Percentiles rank a stretch among this genome's conserved stretches.
These are phyloP conservation scores for Pelvicachromis taeniatus DNA, from an alignment of 2,113 vertebrate species.

Conservation along the genomic window DNA sequence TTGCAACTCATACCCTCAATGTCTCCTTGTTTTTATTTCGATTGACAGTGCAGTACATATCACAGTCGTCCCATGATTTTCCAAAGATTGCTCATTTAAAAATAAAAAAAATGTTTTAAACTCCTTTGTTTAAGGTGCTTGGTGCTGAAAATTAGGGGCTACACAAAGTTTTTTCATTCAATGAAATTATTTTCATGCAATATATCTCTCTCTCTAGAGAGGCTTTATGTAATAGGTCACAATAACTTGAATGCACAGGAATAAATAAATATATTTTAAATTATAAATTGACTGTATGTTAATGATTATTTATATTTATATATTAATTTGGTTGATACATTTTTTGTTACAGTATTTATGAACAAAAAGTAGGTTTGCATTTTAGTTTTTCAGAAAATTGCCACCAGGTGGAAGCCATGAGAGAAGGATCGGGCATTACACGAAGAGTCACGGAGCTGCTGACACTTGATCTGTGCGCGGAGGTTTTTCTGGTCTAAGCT, in stretches of 20 bases:
- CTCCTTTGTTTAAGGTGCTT: not conserved
- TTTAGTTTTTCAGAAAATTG: not conserved
- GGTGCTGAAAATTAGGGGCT: not conserved
- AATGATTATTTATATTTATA: not conserved
- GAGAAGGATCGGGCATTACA: not conserved
- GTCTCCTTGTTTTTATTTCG: not conserved
- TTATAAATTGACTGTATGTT: not conserved
- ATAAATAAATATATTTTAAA: conserved; percentile 27
- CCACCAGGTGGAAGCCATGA: conserved; percentile 33
- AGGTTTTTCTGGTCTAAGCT: not conserved
- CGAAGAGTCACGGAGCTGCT: not conserved
- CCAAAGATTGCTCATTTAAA: not conserved
- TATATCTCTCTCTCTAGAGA: not conserved
- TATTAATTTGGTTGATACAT: not conserved
- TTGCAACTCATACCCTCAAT: not conserved
- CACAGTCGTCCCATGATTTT: not conserved
- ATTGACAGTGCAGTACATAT: not conserved
- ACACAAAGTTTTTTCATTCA: not conserved
- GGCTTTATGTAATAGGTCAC: not conserved
- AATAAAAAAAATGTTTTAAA: not conserved
- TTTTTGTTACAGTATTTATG: not conserved
- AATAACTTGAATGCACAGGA: not conserved
- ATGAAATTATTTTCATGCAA: not conserved
- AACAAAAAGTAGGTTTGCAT: not conserved
- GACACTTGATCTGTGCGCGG: not conserved